Evolutionary conservation across 2,888 invertebrate genomes (phyloP).

Genomic region (Gasteruption jaculator): DNA sequence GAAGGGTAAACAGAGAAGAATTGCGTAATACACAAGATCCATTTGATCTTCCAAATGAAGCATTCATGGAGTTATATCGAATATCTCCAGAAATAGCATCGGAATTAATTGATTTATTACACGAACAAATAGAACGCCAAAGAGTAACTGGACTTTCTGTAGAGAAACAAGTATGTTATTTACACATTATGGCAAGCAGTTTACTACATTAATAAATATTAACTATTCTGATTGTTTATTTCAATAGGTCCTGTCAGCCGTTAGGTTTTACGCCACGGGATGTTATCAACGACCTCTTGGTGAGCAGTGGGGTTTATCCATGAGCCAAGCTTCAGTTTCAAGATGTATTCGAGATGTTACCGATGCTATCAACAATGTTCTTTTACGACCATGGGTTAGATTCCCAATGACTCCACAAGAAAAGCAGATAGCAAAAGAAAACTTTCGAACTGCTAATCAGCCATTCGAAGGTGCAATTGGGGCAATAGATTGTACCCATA

Average conservation of each 20-base stretch:
- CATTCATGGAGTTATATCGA: conserved; percentile 5
- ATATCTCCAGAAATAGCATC: background rate
- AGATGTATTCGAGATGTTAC: conserved; percentile 14
- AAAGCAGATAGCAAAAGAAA: conserved; percentile 8
- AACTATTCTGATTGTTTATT: too few relatives aligned
- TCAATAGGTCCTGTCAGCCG: background rate
- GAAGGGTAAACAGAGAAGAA: too few relatives aligned
- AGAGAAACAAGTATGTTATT: conserved; percentile 1
- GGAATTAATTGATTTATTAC: too few relatives aligned
- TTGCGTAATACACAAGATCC: too few relatives aligned
- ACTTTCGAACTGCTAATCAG: conserved; percentile 15
- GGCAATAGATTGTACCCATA: conserved; percentile 16
- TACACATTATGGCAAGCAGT: too few relatives aligned
- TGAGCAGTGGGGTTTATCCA: conserved; percentile 13
- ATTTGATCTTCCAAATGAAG: conserved; percentile 3
- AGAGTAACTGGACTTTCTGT: background rate
- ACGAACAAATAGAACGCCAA: too few relatives aligned
- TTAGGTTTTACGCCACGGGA: conserved; percentile 14
- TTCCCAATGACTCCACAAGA: conserved; percentile 15
- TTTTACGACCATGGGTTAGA: conserved; percentile 11
- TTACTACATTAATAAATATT: too few relatives aligned
- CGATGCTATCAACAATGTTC: conserved; percentile 10
- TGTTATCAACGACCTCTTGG: conserved; percentile 20
- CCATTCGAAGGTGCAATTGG: conserved; percentile 18
- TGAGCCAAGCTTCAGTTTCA: conserved; percentile 14